Percentiles rank a stretch among this genome's conserved stretches.
phyloP scores from a whole-genome alignment of 2,797 vertebrate species.

The Picus viridis region DNA sequence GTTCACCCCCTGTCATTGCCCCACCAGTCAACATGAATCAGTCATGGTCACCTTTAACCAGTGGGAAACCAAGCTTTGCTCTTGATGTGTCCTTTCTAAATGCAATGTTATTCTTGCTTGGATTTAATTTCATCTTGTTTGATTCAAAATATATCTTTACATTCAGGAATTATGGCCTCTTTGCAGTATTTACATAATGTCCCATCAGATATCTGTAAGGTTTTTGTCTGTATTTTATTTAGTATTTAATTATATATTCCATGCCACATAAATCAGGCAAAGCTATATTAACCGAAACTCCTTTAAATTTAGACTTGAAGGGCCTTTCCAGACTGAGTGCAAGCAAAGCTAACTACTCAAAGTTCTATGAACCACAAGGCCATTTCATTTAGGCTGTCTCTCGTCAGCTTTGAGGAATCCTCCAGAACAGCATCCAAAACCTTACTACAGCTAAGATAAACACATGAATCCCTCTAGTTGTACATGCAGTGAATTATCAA shows the following conservation, averaged over 20 bases:
- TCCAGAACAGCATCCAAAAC: not conserved
- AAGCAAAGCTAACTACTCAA: not conserved
- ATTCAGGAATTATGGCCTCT: not conserved
- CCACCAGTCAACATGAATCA: not conserved
- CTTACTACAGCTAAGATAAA: not conserved
- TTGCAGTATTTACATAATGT: not conserved
- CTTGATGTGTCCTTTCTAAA: not conserved
- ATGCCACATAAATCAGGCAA: not conserved
- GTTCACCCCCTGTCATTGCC: not conserved
- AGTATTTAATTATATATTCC: not conserved
- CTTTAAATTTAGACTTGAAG: not conserved
- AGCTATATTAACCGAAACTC: not conserved
- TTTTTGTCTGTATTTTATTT: not conserved
- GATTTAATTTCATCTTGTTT: not conserved
- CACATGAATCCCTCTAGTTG: not conserved
- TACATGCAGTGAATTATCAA: not conserved
- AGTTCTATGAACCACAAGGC: not conserved
- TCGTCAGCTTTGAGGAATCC: not conserved
- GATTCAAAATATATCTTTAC: not conserved
- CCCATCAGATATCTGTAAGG: not conserved
- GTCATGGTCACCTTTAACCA: not conserved
- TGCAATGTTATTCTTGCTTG: not conserved
- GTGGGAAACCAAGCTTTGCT: not conserved
- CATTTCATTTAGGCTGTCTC: not conserved
- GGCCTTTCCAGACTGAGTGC: not conserved